Percentiles rank a stretch among this genome's conserved stretches.
These are phyloP conservation scores for Ochlodes sylvanus DNA, from an alignment of 2,888 invertebrate species.

Conservation along the genomic window DNA sequence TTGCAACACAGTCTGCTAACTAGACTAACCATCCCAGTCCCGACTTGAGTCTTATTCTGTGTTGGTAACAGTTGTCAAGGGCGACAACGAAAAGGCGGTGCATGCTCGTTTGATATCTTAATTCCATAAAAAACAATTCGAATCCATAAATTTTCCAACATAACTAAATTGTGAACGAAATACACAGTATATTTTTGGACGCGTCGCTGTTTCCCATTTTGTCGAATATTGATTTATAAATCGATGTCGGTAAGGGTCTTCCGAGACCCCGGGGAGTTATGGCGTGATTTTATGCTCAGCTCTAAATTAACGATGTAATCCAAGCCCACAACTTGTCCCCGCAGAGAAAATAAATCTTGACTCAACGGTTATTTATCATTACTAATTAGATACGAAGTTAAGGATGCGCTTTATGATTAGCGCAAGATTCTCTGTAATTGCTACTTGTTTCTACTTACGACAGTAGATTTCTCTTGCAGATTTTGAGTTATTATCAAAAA, in stretches of 20 bases:
- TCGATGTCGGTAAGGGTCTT: slow-evolving; percentile 19
- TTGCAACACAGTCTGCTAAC: no score
- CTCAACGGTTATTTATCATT: slow-evolving; percentile 31
- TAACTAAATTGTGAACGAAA: no score
- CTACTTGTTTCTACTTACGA: background rate
- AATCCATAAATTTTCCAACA: no score
- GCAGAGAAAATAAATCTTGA: slow-evolving; percentile 30
- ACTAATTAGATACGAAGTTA: slow-evolving; percentile 29
- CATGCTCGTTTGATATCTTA: no score
- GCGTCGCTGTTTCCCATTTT: no score
- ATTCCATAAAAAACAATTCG: no score
- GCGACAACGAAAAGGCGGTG: no score
- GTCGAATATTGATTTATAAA: slow-evolving; percentile 13
- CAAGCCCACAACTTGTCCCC: slow-evolving; percentile 19
- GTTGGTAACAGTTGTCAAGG: no score
- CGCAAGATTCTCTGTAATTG: background rate
- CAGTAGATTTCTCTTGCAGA: background rate
- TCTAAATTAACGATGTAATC: slow-evolving; percentile 31
- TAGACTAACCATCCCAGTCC: no score
- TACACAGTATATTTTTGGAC: no score
- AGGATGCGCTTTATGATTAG: background rate
- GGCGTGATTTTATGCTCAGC: slow-evolving; percentile 20
- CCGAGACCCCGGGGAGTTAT: background rate
- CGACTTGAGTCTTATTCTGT: no score
- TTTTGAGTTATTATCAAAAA: background rate